Evolutionary conservation across 1,140 invertebrate species (phyloP), one percentile per base, ranked within the genome.

Genomic region (Aricia agestis): DNA sequence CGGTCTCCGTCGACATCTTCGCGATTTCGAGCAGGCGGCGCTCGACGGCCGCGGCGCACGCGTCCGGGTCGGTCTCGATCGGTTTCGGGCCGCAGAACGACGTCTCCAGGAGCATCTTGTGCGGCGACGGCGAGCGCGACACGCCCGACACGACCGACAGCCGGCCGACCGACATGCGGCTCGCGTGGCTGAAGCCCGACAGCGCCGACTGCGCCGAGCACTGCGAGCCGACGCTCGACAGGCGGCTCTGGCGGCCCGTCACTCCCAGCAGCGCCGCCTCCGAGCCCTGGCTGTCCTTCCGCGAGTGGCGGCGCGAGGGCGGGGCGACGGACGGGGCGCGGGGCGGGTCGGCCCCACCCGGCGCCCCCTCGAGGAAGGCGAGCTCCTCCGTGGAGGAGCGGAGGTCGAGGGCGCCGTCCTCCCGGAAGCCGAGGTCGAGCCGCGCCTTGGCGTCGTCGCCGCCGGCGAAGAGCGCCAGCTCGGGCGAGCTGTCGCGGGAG

Each of bases 51-150:
- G 84, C 85, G 5, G 81, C 82, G 57, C 84, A 84, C 17, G 94
- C 91, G 69, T 93, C 93, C 3, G 86, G 87, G 32, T 92, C 92
- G 41, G 85, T 91, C 74, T 94, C 93, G n/a, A 94, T 89, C 0
- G 95, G 95, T 78, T 96, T 96, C 66, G 94, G 95, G 0, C 97
- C 97, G 81, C 96, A 97, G 83, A 98, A 98, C 0, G 96, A 97
- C 0, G 97, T 98, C 90, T 97, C 97, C 19, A 97, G 92, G 19
- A 97, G 90, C 94, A 97, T 97, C 87, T 96, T 96, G 89, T 97
- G 96, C 6, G 97, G 97, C 36, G 97, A 97, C 0, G 96, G 96
- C 9, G 96, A 97, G 69, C 96, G 93, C 9, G 93, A 94, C 7
- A 92, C 92, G 0, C 94, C 95, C 1, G 95, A 95, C 4, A 94